phyloP scores from a whole-genome alignment of 2,888 invertebrate species.

The Carabus problematicus region DNA sequence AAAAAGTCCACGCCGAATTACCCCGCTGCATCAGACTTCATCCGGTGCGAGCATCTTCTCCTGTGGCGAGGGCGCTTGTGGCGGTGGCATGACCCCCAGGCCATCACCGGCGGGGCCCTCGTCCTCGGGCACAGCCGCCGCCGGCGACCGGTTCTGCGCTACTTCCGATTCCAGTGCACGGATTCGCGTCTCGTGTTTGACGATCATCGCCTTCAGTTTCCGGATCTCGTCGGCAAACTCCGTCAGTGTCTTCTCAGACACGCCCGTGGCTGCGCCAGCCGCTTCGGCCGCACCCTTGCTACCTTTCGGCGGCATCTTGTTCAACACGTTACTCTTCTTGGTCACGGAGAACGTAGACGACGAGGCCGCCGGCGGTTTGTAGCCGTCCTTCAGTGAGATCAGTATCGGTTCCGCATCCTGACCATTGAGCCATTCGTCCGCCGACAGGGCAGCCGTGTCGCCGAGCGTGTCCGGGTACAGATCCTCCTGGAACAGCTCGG shows the following conservation, averaged over 20 bases:
- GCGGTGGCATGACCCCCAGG: slow-evolving; percentile 53
- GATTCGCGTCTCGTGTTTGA: slow-evolving; percentile 90
- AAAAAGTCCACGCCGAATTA: not conserved
- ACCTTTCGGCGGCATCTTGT: slow-evolving; percentile 63
- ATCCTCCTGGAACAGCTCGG: slow-evolving; percentile 96
- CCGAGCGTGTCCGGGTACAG: slow-evolving; percentile 95
- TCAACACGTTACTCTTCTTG: slow-evolving; percentile 81
- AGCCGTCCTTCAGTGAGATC: slow-evolving; percentile 87
- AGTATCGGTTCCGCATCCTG: slow-evolving; percentile 89
- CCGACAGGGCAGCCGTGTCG: slow-evolving; percentile 85
- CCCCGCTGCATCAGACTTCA: slow-evolving; percentile 62
- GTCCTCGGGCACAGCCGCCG: slow-evolving; percentile 47
- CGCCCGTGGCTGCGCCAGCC: slow-evolving; percentile 49
- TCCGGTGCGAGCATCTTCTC: slow-evolving; percentile 65
- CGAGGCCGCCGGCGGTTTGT: slow-evolving; percentile 73
- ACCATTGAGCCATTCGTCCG: slow-evolving; percentile 92
- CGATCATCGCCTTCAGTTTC: slow-evolving; percentile 91
- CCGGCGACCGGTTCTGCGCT: slow-evolving; percentile 52
- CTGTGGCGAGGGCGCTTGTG: slow-evolving; percentile 63
- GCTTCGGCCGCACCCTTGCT: slow-evolving; percentile 51
- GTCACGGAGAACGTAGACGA: slow-evolving; percentile 74
- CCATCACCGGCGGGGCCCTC: slow-evolving; percentile 58
- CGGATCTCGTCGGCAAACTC: slow-evolving; percentile 89
- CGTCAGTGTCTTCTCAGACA: slow-evolving; percentile 75
- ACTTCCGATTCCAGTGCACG: slow-evolving; percentile 76